Percentiles rank a stretch among this genome's conserved stretches.
Evolutionary conservation across 2,888 invertebrate genomes (phyloP).

Genomic region (Chaetoderma sp.): DNA sequence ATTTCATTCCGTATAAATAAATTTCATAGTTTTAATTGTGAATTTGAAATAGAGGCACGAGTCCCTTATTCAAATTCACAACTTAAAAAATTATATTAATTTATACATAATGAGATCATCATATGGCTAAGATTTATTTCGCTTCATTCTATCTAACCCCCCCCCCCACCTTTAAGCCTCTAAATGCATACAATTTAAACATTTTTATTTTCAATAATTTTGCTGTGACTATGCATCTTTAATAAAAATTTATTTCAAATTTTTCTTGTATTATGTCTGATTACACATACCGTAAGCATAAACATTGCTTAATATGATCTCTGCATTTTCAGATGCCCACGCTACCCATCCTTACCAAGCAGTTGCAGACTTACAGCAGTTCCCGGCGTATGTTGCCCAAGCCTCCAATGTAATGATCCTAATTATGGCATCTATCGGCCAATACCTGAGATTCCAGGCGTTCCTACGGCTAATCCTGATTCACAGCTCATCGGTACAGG

Average conservation of each 20-base stretch:
- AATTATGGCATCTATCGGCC: constrained; percentile 49
- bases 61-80: no score
- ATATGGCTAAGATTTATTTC: neutral
- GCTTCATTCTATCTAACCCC: neutral
- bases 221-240: no score
- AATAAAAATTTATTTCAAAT: no score
- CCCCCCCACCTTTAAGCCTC: no score
- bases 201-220: no score
- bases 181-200: no score
- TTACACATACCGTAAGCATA: no score
- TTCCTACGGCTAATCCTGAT: constrained; percentile 26
- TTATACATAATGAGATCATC: no score
- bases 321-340: constrained; percentile 43
- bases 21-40: no score
- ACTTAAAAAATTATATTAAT: constrained; percentile 30
- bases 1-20: no score
- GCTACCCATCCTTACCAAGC: constrained; percentile 43
- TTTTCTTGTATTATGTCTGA: no score
- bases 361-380: constrained; percentile 44
- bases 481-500: constrained; percentile 33
- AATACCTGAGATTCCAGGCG: constrained; percentile 39
- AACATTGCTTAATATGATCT: constrained; percentile 48
- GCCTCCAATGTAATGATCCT: constrained; percentile 46
- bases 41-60: no score
- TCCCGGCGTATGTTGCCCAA: constrained; percentile 50